Percentiles rank a stretch among this genome's conserved stretches.
These are phyloP conservation scores for Ormyrus nitidulus DNA, from an alignment of 2,888 invertebrate genomes.

Conservation along the genomic window DNA sequence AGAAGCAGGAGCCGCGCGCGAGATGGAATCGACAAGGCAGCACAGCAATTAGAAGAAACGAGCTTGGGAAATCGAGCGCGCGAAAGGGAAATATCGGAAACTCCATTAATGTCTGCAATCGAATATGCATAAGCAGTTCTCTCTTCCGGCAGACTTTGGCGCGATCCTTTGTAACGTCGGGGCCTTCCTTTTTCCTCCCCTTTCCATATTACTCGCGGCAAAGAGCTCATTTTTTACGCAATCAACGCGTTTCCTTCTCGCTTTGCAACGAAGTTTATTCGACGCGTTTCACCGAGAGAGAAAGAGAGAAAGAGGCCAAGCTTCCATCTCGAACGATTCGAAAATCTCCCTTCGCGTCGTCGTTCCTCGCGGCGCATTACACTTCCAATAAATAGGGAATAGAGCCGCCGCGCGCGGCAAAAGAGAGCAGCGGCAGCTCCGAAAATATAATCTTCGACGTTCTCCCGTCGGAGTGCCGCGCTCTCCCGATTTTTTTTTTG, in stretches of 20 bases:
- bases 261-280: too few relatives aligned
- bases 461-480: not conserved
- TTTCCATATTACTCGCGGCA: too few relatives aligned
- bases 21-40: not conserved
- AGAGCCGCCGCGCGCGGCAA: not conserved
- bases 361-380: too few relatives aligned
- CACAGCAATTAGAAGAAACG: constrained; percentile 37
- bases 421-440: not conserved
- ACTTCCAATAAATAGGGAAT: not conserved
- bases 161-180: not conserved
- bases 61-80: constrained; percentile 54
- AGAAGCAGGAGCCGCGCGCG: not conserved
- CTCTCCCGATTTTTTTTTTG: constrained; percentile 51
- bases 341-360: too few relatives aligned
- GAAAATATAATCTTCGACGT: too few relatives aligned
- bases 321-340: too few relatives aligned
- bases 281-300: too few relatives aligned
- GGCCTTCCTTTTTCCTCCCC: too few relatives aligned
- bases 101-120: constrained; percentile 63
- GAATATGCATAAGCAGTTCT: constrained; percentile 69
- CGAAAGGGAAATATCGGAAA: constrained; percentile 68
- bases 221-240: too few relatives aligned
- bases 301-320: too few relatives aligned
- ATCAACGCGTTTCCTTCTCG: too few relatives aligned
- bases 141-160: constrained; percentile 25